Evolutionary conservation across 30 jellyfish, hydroid and myxozoan genomes (phyloP).

Genomic region (Aurelia sp.): DNA sequence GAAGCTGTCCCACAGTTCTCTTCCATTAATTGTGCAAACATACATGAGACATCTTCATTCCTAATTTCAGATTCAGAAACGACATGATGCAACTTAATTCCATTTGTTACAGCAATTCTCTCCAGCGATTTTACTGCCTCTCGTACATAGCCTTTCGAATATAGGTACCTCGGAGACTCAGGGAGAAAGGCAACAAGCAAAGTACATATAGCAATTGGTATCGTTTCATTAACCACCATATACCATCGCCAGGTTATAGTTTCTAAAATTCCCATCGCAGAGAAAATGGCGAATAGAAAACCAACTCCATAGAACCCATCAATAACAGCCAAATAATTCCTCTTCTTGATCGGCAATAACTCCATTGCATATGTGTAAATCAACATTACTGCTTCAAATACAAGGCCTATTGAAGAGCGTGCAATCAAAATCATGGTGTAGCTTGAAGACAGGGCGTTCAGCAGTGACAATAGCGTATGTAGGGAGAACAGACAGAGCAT

Average conservation of each 20-base stretch:
- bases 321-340: background rate
- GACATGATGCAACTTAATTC: background rate
- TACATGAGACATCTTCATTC: no score
- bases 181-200: background rate
- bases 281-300: background rate
- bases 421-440: background rate
- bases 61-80: no score
- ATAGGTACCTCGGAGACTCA: background rate
- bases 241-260: slow-evolving; percentile 9
- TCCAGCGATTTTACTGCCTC: background rate
- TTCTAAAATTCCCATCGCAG: slow-evolving; percentile 1
- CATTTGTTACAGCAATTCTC: background rate
- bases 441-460: slow-evolving; percentile 5
- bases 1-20: no score
- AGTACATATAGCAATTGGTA: background rate
- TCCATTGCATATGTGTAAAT: slow-evolving; percentile 10
- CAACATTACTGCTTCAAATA: background rate
- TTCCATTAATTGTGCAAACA: no score
- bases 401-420: background rate
- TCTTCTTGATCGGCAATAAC: slow-evolving; percentile 12
- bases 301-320: background rate
- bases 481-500: background rate
- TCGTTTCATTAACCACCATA: background rate
- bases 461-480: background rate
- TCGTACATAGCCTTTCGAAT: background rate